Evolutionary conservation across 2,797 vertebrate species (phyloP).

Genomic region (Hippocampus kuda): DNA sequence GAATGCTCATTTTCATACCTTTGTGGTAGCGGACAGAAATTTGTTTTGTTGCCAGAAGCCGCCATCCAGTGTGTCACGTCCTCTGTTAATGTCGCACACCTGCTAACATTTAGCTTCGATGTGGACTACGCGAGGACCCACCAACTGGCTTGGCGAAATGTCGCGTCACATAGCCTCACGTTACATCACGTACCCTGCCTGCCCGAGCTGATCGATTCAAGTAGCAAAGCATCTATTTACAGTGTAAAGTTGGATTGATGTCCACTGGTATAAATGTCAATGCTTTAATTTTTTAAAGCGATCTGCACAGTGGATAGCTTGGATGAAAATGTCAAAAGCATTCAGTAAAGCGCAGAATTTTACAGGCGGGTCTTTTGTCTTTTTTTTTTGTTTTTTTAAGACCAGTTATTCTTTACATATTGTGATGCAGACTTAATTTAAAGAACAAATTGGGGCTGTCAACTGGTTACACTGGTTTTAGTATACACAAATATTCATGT

Average conservation of each 20-base stretch:
- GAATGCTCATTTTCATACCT: constrained; percentile 5
- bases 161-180: constrained; percentile 1
- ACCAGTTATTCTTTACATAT: constrained; percentile 65
- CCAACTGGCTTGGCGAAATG: neutral
- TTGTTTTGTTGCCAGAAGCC: constrained; percentile 8
- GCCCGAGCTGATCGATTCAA: constrained; percentile 46
- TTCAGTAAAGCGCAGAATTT: constrained; percentile 54
- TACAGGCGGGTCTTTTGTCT: constrained; percentile 55
- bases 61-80: neutral
- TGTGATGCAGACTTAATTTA: constrained; percentile 84
- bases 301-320: constrained; percentile 49
- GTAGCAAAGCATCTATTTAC: constrained; percentile 65
- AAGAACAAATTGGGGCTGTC: constrained; percentile 78
- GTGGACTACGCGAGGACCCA: neutral
- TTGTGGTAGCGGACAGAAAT: neutral
- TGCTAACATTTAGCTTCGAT: neutral
- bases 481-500: constrained; percentile 89
- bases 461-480: constrained; percentile 97
- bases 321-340: constrained; percentile 42
- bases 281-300: constrained; percentile 80
- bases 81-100: constrained; percentile 5
- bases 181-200: constrained; percentile 13
- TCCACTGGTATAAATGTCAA: constrained; percentile 59
- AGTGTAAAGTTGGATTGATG: constrained; percentile 68
- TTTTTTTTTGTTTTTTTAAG: constrained; percentile 67